phyloP scores from a whole-genome alignment of 2,888 invertebrate species.

The Drosophila merina region DNA sequence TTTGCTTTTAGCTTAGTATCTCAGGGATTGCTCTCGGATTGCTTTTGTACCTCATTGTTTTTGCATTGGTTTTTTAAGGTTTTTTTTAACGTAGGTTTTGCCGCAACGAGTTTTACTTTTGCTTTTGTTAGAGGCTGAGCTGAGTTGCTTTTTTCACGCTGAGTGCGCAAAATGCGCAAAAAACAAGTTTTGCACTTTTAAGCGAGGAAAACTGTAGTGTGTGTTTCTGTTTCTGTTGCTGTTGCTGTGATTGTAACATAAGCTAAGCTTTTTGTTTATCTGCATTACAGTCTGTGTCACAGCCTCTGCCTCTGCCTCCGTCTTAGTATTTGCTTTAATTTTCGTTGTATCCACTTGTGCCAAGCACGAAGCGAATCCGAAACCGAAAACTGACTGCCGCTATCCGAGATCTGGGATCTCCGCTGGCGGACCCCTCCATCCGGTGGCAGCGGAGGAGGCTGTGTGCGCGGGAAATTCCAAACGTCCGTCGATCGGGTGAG shows the following conservation, averaged over 20 bases:
- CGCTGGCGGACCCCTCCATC: conserved; percentile 28
- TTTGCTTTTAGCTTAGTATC: background rate
- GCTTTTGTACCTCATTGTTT: conserved; percentile 4
- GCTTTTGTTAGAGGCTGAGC: conserved; percentile 42
- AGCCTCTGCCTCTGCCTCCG: conserved; percentile 29
- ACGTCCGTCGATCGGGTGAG: background rate
- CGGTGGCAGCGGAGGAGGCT: conserved; percentile 17
- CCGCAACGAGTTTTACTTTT: conserved; percentile 60
- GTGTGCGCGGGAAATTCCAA: conserved; percentile 6
- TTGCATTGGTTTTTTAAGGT: background rate
- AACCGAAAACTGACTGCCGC: conserved; percentile 17
- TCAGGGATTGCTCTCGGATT: background rate
- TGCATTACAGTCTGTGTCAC: conserved; percentile 38
- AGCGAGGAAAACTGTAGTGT: conserved; percentile 50
- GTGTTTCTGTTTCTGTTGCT: conserved; percentile 11
- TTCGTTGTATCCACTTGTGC: conserved; percentile 75
- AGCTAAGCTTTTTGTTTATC: conserved; percentile 61
- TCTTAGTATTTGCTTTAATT: conserved; percentile 64
- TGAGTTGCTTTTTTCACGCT: conserved; percentile 56
- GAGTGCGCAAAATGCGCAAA: conserved; percentile 77
- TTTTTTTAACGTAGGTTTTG: conserved; percentile 39
- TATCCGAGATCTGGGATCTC: conserved; percentile 17
- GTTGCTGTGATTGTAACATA: conserved; percentile 22
- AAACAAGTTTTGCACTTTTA: conserved; percentile 74
- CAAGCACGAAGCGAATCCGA: conserved; percentile 65